Conservation (phyloP, 2,113 vertebrate genomes). For the Dasyornis broadbenti region DNA sequence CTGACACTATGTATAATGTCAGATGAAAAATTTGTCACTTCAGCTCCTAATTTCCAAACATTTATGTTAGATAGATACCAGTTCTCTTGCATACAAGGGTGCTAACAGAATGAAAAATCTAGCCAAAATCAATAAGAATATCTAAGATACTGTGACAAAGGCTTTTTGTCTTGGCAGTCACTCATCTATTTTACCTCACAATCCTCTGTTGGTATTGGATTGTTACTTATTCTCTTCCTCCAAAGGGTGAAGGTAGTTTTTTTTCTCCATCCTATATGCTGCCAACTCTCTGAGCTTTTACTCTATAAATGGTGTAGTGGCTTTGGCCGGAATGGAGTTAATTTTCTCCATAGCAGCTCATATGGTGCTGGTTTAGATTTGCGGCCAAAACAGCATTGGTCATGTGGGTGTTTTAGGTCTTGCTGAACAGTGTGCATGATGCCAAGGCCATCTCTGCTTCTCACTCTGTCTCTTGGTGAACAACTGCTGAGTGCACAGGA, state of each 20-base stretch:
- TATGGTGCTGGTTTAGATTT: neutral
- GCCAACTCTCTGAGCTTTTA: neutral
- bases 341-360: neutral
- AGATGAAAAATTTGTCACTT: neutral
- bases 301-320: neutral
- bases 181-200: neutral
- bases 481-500: neutral
- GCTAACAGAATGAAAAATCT: neutral
- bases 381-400: neutral
- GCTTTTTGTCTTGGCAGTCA: neutral
- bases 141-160: neutral
- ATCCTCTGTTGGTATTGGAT: neutral
- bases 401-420: neutral
- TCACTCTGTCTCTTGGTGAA: neutral
- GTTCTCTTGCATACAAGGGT: neutral
- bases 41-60: neutral
- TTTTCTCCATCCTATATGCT: neutral
- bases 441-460: neutral
- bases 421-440: neutral
- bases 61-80: neutral
- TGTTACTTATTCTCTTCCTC: neutral
- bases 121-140: neutral
- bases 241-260: neutral
- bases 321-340: neutral
- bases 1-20: neutral